A percentile compares a stretch with the other conserved stretches of the same genome.
These are phyloP conservation scores for Diplazon laetatorius DNA, from an alignment of 2,888 invertebrate genomes.

Conservation along the genomic window DNA sequence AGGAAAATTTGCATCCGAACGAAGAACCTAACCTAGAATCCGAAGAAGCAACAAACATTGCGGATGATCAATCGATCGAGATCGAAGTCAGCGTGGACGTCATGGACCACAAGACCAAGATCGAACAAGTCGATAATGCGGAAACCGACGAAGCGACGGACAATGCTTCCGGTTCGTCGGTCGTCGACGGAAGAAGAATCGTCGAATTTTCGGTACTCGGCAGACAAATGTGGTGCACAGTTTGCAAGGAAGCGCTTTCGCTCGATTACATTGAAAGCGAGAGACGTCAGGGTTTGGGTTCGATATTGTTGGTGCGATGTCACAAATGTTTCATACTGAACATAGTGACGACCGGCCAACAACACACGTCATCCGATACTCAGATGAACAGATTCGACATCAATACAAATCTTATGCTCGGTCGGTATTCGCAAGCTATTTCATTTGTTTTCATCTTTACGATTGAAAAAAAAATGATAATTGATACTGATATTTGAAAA, in stretches of 20 bases:
- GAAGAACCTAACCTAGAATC: no score
- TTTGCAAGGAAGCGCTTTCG: conserved; percentile 52
- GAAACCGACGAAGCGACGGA: no score
- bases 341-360: conserved; percentile 38
- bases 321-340: conserved; percentile 45
- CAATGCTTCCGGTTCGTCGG: no score
- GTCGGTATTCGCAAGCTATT: conserved; percentile 3
- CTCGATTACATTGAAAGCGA: conserved; percentile 53
- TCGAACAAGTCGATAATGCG: no score
- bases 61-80: no score
- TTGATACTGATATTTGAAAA: neutral
- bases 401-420: conserved; percentile 22
- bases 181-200: conserved; percentile 37
- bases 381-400: conserved; percentile 26
- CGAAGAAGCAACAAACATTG: no score
- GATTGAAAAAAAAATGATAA: neutral
- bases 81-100: no score
- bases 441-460: neutral
- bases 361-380: conserved; percentile 10
- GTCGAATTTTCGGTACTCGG: conserved; percentile 47
- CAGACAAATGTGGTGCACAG: conserved; percentile 51
- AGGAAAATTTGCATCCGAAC: no score
- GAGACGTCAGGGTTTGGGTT: conserved; percentile 42
- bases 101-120: no score
- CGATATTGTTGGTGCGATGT: conserved; percentile 50